phyloP scores from a whole-genome alignment of 1,140 invertebrate species.

The Geopemphigus sp. region DNA sequence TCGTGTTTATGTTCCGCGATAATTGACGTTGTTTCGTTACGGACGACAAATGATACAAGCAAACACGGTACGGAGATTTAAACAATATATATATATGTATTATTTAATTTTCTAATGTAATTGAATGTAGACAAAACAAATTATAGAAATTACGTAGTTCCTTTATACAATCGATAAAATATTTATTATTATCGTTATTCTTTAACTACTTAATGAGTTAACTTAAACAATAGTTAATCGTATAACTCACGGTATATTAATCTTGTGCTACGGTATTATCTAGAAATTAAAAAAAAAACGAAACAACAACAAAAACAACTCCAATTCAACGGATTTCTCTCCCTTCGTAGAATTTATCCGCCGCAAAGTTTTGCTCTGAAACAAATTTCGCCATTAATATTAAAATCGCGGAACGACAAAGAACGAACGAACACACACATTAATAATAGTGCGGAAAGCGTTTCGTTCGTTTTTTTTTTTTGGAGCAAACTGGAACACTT shows the following conservation, averaged over 20 bases:
- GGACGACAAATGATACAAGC: too few relatives aligned
- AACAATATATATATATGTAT: conserved; percentile 33
- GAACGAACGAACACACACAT: too few relatives aligned
- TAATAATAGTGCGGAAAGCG: too few relatives aligned
- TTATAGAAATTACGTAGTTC: conserved; percentile 24
- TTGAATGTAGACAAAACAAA: conserved; percentile 21
- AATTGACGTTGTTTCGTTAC: too few relatives aligned
- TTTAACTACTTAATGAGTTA: conserved; percentile 39
- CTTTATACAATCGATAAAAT: conserved; percentile 44
- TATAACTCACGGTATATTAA: conserved; percentile 13
- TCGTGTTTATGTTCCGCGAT: too few relatives aligned
- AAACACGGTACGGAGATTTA: background rate
- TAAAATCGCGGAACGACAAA: too few relatives aligned
- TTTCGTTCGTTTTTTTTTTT: too few relatives aligned
- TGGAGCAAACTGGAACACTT: too few relatives aligned
- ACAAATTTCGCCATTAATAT: background rate
- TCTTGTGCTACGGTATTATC: conserved; percentile 24
- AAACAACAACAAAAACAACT: background rate
- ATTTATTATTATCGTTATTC: conserved; percentile 5
- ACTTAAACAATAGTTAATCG: conserved; percentile 1
- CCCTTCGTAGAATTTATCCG: conserved; percentile 28
- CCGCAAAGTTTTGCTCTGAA: conserved; percentile 40
- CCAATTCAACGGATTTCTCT: conserved; percentile 34
- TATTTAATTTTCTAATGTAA: conserved; percentile 22
- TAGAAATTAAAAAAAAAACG: background rate